A percentile compares a stretch with the other conserved stretches of the same genome.
phyloP scores from a whole-genome alignment of 2,888 invertebrate genomes.

The Mantis religiosa region DNA sequence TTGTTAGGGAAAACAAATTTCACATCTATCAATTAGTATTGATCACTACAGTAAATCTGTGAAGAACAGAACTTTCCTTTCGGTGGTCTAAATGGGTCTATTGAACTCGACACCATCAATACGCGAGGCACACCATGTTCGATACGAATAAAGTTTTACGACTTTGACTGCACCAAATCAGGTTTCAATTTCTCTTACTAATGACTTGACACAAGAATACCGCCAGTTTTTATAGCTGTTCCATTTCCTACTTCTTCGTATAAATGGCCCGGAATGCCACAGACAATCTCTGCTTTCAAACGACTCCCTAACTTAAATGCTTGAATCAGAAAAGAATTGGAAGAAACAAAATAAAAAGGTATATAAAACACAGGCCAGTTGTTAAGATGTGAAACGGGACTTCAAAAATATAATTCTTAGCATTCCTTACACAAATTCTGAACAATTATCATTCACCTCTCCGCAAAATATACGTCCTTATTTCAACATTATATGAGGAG shows the following conservation, averaged over 20 bases:
- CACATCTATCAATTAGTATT: no score
- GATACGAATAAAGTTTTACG: neutral
- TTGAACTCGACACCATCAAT: neutral
- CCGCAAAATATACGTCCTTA: no score
- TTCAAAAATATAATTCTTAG: no score
- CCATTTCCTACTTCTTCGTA: neutral
- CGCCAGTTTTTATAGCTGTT: neutral
- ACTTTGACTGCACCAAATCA: neutral
- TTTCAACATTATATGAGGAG: no score
- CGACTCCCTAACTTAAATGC: neutral
- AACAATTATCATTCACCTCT: no score
- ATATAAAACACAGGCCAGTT: neutral
- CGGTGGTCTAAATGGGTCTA: neutral
- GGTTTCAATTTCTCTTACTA: conserved; percentile 20
- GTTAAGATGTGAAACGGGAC: neutral
- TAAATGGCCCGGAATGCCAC: neutral
- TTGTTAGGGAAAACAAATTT: no score
- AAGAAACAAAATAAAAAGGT: neutral
- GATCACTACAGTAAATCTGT: no score
- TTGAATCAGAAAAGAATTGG: neutral
- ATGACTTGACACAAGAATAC: conserved; percentile 13
- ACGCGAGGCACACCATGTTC: neutral
- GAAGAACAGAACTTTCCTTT: neutral
- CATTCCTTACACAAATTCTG: neutral
- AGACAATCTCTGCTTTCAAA: neutral